A percentile compares a stretch with the other conserved stretches of the same genome.
Conservation (phyloP, 2,888 invertebrate genomes). For the Trachelus troglodyta region DNA sequence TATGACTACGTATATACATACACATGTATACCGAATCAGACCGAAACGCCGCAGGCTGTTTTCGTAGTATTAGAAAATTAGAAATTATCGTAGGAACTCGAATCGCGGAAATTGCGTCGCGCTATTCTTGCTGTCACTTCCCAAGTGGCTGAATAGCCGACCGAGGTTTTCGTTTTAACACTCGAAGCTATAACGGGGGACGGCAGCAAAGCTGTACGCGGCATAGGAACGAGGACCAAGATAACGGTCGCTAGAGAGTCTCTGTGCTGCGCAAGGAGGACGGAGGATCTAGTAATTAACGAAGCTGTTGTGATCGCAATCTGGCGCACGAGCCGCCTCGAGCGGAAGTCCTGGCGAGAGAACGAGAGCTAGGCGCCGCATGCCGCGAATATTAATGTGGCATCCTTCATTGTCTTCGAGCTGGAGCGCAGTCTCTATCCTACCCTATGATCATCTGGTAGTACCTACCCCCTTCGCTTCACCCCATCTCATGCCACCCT, state of each 20-base stretch:
- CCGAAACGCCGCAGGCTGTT: background rate
- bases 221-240: background rate
- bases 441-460: constrained; percentile 11
- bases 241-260: constrained; percentile 4
- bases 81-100: background rate
- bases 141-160: background rate
- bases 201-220: background rate
- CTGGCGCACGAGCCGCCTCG: constrained; percentile 51
- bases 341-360: constrained; percentile 27
- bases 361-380: constrained; percentile 24
- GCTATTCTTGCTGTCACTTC: background rate
- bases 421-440: background rate
- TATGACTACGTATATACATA: background rate
- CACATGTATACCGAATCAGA: background rate
- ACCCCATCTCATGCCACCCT: background rate
- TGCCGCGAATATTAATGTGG: constrained; percentile 53
- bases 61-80: background rate
- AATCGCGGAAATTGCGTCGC: background rate
- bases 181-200: background rate
- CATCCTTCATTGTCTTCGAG: constrained; percentile 47
- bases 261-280: constrained; percentile 17
- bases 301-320: constrained; percentile 58
- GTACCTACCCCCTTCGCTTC: background rate
- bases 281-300: constrained; percentile 57
- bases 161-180: background rate